Percentiles rank a stretch among this genome's conserved stretches.
Evolutionary conservation across 2,888 invertebrate species (phyloP).

Genomic region (Crepidodera aurea): DNA sequence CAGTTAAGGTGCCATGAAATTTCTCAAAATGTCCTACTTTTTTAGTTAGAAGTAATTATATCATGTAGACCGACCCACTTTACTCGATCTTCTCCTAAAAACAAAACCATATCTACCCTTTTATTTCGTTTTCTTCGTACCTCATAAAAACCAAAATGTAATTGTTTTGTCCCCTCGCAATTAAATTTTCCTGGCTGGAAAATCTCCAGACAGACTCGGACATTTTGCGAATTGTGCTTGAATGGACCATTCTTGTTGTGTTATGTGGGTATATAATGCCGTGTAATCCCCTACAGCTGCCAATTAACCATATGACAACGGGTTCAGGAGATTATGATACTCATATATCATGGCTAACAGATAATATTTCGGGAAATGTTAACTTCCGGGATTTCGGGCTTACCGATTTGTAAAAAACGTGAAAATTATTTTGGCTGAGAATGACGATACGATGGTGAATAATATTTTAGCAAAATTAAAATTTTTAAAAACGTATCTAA

Average conservation of each 20-base stretch:
- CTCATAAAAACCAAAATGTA: conserved; percentile 4
- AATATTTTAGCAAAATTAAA: no score
- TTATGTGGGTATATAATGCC: conserved; percentile 15
- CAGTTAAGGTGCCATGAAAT: no score
- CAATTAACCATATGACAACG: conserved; percentile 23
- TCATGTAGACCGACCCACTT: no score
- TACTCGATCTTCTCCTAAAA: no score
- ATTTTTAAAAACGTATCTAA: no score
- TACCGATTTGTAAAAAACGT: no score
- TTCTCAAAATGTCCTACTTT: no score
- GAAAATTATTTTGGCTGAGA: no score
- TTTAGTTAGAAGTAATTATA: no score
- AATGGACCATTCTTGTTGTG: conserved; percentile 16
- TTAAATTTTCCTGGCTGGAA: conserved; percentile 10
- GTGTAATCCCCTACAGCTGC: conserved; percentile 16
- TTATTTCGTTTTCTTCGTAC: neutral
- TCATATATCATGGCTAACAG: conserved; percentile 1
- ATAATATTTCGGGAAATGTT: conserved; percentile 7
- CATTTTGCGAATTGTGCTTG: conserved; percentile 11
- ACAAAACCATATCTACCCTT: neutral
- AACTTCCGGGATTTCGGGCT: neutral
- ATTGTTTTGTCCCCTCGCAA: conserved; percentile 6
- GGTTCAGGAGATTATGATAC: conserved; percentile 16
- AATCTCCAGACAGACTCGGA: conserved; percentile 6
- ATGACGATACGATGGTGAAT: no score